Conservation (phyloP, 1,140 invertebrate genomes). For the Drosophila cardini region DNA sequence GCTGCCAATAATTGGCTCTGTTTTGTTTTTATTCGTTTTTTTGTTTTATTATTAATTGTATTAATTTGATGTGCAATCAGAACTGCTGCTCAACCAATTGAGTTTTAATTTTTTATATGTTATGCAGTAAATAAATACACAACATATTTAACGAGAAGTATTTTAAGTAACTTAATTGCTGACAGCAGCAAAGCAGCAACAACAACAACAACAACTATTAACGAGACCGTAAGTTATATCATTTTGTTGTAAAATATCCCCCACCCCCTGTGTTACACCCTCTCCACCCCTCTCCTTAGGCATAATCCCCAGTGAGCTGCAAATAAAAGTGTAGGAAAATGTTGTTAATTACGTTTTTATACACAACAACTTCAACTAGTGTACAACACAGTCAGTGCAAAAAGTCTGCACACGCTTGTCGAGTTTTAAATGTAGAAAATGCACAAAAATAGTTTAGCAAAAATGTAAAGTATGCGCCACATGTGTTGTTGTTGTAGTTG, state of each 20-base stretch:
- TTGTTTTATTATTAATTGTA: constrained; percentile 55
- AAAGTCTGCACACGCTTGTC: constrained; percentile 57
- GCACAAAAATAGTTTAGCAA: constrained; percentile 65
- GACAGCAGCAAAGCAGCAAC: constrained; percentile 30
- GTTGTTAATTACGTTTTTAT: constrained; percentile 81
- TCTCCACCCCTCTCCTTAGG: not conserved
- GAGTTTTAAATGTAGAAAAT: constrained; percentile 55
- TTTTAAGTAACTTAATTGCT: constrained; percentile 78
- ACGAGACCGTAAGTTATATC: constrained; percentile 77
- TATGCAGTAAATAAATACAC: constrained; percentile 11
- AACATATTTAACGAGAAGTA: constrained; percentile 62
- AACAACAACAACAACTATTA: constrained; percentile 38
- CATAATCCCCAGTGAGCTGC: constrained; percentile 26
- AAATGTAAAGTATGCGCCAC: constrained; percentile 42
- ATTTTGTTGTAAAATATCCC: constrained; percentile 63
- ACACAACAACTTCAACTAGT: constrained; percentile 56
- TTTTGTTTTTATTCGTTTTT: constrained; percentile 33
- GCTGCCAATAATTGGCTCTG: constrained; percentile 57
- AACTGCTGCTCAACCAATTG: constrained; percentile 49
- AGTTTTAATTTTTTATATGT: constrained; percentile 18
- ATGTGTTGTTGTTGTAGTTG: constrained; percentile 27
- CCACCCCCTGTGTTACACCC: not conserved
- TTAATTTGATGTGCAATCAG: constrained; percentile 72
- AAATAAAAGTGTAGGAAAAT: constrained; percentile 61
- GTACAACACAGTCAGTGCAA: constrained; percentile 62